These are phyloP conservation scores for Acronicta alni DNA, from an alignment of 2,888 invertebrate species.

Conservation along the genomic window DNA sequence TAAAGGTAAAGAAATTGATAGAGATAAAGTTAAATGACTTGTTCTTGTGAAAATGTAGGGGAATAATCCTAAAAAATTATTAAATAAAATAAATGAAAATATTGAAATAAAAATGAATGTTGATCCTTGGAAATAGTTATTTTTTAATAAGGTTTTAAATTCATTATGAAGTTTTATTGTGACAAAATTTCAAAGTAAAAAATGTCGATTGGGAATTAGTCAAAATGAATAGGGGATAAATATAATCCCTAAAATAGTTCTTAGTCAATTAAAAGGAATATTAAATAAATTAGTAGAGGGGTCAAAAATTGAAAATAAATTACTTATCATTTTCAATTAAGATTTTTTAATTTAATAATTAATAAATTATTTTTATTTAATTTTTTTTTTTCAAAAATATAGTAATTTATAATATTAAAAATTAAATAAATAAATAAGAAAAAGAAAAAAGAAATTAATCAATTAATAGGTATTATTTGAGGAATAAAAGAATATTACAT, in stretches of 20 bases:
- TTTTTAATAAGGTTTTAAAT: conserved; percentile 88
- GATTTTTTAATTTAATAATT: conserved; percentile 65
- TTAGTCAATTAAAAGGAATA: conserved; percentile 90
- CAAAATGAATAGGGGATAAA: conserved; percentile 88
- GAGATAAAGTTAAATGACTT: conserved; percentile 90
- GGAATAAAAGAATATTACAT: conserved; percentile 91
- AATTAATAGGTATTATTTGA: conserved; percentile 91
- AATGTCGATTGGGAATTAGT: conserved; percentile 87
- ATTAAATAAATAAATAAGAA: conserved; percentile 79
- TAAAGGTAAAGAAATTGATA: conserved; percentile 90
- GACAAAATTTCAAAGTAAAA: conserved; percentile 85
- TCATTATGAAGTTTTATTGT: conserved; percentile 84
- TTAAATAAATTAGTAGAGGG: conserved; percentile 87
- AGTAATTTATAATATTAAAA: conserved; percentile 88
- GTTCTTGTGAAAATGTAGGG: conserved; percentile 92
- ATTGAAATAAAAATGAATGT: conserved; percentile 89
- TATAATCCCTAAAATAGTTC: conserved; percentile 85
- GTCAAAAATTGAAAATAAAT: conserved; percentile 92
- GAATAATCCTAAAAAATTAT: conserved; percentile 92
- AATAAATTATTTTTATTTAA: conserved; percentile 64
- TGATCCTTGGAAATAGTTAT: conserved; percentile 81
- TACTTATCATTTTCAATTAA: conserved; percentile 91
- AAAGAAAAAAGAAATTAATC: conserved; percentile 84
- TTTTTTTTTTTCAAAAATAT: conserved; percentile 69
- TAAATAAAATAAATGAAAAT: conserved; percentile 90